Evolutionary conservation across 92 coral and sea anemone species (phyloP), one percentile per base, ranked within the genome.

Genomic region (Parazoanthus atlanticus): DNA sequence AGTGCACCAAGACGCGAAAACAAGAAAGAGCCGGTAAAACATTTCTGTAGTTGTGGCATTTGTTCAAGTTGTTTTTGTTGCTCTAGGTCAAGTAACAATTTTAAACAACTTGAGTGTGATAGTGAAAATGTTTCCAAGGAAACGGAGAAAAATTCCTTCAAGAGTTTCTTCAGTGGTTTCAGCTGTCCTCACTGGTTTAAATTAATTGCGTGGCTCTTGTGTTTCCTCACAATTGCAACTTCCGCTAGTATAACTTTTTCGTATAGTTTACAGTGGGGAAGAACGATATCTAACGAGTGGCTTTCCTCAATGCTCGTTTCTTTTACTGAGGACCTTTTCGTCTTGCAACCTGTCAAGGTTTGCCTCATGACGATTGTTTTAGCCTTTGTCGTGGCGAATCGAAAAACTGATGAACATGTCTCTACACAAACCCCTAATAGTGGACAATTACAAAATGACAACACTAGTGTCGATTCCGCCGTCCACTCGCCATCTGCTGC

Each of bases 221-320:
- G 98, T 81, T 89, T 94, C 33, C 84, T 86, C 13, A 88, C 94
- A 0, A 86, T 95, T 1, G 86, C 92, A 32, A 91, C 89, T n/a
- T 96, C 98, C 2, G 88, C 96, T 12, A 83, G 86, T 15, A 88
- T 94, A 32, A 96, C 98, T 0, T 96, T 96, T 65, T 92, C 91
- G 70, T 96, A 90, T 92, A 95, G 98, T 65, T 82, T 95, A 26
- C 92, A 87, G 33, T 95, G 98, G 98, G 97, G 97, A 1, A 94
- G 92, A 79, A 94, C 92, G 21, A 88, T 94, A 41, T 88, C 96
- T 4, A 94, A 95, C 33, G 95, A 94, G 38, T 95, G 98, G 98
- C 91, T 95, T 3, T 92, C 98, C 19, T 95, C 98, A 8, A 93
- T 94, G 91, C 90, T 95, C 2, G 90, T 95, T 19, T 94, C 98